Evolutionary conservation across 1,140 invertebrate genomes (phyloP), one percentile per base, ranked within the genome.

Genomic region (Papilio polyxenes): DNA sequence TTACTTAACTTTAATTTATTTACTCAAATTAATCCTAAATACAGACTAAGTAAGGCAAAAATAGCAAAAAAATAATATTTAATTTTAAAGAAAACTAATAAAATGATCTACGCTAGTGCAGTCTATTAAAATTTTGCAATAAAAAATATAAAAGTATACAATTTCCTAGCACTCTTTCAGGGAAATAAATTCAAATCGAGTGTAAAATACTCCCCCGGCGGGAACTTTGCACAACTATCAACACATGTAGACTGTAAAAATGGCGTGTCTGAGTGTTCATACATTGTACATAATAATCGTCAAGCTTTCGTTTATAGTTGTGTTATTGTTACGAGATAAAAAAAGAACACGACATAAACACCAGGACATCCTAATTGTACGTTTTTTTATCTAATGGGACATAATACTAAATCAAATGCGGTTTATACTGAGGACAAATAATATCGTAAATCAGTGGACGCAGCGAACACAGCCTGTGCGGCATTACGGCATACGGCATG

Each of bases 121-220:
- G 62, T 65, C 6, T 20, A 48, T 15, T 20, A n/a, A 75, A 75
- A 40, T 48, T 49, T 20, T 49, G 9, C 40, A 48, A 49, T 49
- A 75, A 49, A 49, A 75, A 75, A 74, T 8, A 75, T n/a, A 15
- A n/a, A 48, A 75, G n/a, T 48, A 9, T 31, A 49, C 40, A 75
- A 75, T 49, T 75, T 48, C n/a, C 17, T 9, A 75, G 44, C 44
- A 49, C 74, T 75, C 17, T 75, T 75, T 48, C 74, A 49, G 44
- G 17, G 40, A 75, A 75, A 75, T 75, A 75, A 75, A 75, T 75
- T 75, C 74, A 75, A 75, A 75, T 75, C 74, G 74, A 75, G 74
- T 17, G 74, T 40, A 40, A 75, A 75, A 75, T 75, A 75, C 49
- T 75, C 74, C 74, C 74, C 44, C 74, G 10, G 48, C 37, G 44